Conservation (phyloP, 2,113 vertebrate genomes). For the Conger conger region DNA sequence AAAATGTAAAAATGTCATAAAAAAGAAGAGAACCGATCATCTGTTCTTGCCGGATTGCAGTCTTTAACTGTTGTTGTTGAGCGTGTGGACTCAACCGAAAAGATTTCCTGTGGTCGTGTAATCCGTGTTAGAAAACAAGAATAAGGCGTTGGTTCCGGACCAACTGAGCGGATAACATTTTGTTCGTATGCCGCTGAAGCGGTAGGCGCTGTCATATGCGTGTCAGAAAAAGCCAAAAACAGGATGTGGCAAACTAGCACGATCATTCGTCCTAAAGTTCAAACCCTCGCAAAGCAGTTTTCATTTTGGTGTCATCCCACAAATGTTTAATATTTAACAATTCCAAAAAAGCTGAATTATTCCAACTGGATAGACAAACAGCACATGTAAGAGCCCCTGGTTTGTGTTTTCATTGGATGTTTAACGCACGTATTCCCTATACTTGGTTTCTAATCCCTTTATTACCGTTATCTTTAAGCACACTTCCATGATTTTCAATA, state of each 20-base stretch:
- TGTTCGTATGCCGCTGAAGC: not conserved
- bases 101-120: not conserved
- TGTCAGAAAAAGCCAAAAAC: not conserved
- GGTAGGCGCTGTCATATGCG: not conserved
- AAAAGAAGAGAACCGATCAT: not conserved
- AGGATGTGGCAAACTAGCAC: not conserved
- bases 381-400: too few species aligned
- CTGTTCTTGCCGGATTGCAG: not conserved
- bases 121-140: not conserved
- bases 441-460: too few species aligned
- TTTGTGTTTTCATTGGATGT: too few species aligned
- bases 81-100: not conserved
- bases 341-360: not conserved
- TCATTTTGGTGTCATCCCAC: not conserved
- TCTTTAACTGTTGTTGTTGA: too few species aligned
- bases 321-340: not conserved
- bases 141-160: not conserved
- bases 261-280: not conserved
- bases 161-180: not conserved
- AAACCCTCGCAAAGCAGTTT: not conserved
- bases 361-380: not conserved
- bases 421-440: too few species aligned
- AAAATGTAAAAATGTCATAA: too few species aligned
- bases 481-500: too few species aligned
- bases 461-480: too few species aligned